phyloP scores from a whole-genome alignment of 1,140 invertebrate species.

The Polypedilum vanderplanki region DNA sequence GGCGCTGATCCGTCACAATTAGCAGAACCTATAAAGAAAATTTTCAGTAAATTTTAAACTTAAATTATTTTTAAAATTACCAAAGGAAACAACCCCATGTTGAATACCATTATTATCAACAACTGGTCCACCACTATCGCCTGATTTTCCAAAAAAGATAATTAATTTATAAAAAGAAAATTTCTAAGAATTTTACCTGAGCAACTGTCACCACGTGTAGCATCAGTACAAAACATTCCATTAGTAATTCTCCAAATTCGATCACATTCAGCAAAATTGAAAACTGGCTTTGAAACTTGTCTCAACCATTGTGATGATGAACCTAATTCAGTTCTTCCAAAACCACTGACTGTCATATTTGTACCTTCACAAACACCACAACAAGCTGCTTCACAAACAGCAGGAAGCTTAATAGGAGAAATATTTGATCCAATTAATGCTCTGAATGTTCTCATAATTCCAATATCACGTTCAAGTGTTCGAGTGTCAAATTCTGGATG shows the following conservation, averaged over 20 bases:
- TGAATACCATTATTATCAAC: too few species aligned
- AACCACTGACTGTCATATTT: too few species aligned
- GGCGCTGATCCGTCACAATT: too few species aligned
- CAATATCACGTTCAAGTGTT: background rate
- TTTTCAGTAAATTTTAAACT: too few species aligned
- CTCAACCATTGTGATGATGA: background rate
- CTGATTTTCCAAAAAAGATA: too few species aligned
- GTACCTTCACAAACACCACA: background rate
- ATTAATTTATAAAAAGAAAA: too few species aligned
- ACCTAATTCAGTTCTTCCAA: background rate
- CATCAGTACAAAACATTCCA: background rate
- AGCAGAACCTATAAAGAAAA: too few species aligned
- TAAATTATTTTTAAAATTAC: too few species aligned
- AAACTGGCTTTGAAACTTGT: background rate
- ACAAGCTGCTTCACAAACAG: background rate
- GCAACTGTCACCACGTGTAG: too few species aligned
- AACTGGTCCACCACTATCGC: too few species aligned
- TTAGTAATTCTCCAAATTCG: background rate
- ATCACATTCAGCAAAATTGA: background rate
- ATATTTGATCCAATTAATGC: background rate
- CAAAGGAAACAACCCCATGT: too few species aligned
- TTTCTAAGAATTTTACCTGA: too few species aligned
- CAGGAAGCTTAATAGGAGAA: background rate
- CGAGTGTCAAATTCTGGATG: background rate
- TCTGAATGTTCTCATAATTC: background rate